Percentiles rank a stretch among this genome's conserved stretches.
These are phyloP conservation scores for Macquaria australasica DNA, from an alignment of 2,113 vertebrate species.

Conservation along the genomic window DNA sequence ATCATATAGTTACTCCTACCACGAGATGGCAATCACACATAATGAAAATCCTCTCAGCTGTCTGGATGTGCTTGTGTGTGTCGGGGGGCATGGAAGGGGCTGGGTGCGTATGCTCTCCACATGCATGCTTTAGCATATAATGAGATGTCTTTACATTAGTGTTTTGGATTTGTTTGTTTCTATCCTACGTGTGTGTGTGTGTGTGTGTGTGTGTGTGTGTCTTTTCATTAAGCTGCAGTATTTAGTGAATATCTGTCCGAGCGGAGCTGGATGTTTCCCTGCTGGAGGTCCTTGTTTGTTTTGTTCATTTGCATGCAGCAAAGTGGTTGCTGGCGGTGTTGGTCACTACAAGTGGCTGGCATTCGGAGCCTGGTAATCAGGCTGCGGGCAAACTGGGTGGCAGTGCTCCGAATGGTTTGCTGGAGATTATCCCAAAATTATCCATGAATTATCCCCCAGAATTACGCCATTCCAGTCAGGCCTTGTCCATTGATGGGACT, in stretches of 20 bases:
- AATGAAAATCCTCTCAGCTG: conserved; percentile 41
- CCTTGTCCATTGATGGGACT: conserved; percentile 74
- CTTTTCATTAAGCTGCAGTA: conserved; percentile 30
- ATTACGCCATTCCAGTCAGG: conserved; percentile 79
- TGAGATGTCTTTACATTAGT: conserved; percentile 29
- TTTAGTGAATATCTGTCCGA: conserved; percentile 34
- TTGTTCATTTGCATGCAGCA: conserved; percentile 73
- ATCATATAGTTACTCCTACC: conserved; percentile 56
- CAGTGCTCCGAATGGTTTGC: conserved; percentile 77
- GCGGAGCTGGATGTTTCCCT: conserved; percentile 45
- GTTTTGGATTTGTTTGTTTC: conserved; percentile 18
- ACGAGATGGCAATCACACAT: conserved; percentile 81
- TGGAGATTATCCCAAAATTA: conserved; percentile 86
- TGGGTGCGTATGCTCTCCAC: conserved; percentile 25
- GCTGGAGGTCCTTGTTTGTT: conserved; percentile 66
- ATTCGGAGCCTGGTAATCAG: conserved; percentile 78
- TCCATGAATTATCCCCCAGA: conserved; percentile 83
- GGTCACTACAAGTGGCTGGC: conserved; percentile 83
- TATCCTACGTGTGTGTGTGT: neutral
- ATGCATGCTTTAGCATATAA: conserved; percentile 40
- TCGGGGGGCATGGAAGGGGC: conserved; percentile 2
- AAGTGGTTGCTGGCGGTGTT: conserved; percentile 78
- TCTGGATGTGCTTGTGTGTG: conserved; percentile 16
- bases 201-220: conserved; percentile 5
- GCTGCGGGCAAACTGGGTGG: conserved; percentile 81